Evolutionary conservation across 2,888 invertebrate genomes (phyloP).

Genomic region (Tryphoninae sp.): DNA sequence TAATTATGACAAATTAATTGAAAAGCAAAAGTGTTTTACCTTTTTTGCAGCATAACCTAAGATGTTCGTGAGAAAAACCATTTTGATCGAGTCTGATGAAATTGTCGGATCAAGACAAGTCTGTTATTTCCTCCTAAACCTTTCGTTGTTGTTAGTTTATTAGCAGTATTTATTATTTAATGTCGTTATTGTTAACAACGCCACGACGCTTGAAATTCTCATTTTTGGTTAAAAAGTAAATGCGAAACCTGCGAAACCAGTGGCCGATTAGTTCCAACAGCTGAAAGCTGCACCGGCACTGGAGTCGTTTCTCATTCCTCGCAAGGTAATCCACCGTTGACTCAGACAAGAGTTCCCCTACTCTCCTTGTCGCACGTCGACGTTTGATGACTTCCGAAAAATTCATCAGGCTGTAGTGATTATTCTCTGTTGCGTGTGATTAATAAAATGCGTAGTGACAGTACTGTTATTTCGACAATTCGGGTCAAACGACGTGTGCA

Average conservation of each 20-base stretch:
- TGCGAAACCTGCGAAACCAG: too few relatives aligned
- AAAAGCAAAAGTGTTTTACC: slow-evolving; percentile 70
- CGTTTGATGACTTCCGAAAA: neutral
- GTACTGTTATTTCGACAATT: slow-evolving; percentile 9
- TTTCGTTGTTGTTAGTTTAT: neutral
- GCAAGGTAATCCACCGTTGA: too few relatives aligned
- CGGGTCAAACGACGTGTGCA: neutral
- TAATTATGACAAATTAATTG: neutral
- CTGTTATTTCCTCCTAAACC: neutral
- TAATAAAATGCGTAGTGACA: neutral
- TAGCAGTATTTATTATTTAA: neutral
- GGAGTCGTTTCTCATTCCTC: too few relatives aligned
- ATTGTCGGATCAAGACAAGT: neutral
- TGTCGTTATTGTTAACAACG: slow-evolving; percentile 27
- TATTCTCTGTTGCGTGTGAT: neutral
- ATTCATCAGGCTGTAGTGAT: neutral
- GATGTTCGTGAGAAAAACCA: slow-evolving; percentile 83
- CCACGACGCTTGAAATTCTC: neutral
- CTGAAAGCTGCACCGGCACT: too few relatives aligned
- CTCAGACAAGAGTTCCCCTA: too few relatives aligned
- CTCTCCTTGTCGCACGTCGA: too few relatives aligned
- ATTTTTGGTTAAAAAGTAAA: neutral
- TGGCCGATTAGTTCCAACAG: too few relatives aligned
- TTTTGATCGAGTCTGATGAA: slow-evolving; percentile 68
- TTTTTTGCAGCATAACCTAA: slow-evolving; percentile 81